Evolutionary conservation across 2,797 vertebrate species (phyloP).

Genomic region (Dallia pectoralis): DNA sequence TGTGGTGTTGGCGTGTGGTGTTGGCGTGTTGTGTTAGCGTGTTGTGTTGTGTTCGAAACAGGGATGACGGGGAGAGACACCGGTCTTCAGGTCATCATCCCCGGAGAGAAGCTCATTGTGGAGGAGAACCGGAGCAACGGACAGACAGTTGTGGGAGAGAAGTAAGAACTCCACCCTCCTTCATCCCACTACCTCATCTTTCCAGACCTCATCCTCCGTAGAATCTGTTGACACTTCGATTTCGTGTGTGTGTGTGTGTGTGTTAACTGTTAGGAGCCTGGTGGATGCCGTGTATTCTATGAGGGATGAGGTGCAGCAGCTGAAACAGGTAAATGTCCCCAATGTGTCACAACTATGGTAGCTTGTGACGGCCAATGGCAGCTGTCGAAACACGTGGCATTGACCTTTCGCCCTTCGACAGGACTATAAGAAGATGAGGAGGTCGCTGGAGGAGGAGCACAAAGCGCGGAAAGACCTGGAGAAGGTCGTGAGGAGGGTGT

Average conservation of each 20-base stretch:
- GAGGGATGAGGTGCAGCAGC: constrained; percentile 95
- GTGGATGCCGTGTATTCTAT: constrained; percentile 97
- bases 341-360: not conserved
- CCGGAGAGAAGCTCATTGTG: constrained; percentile 90
- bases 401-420: constrained; percentile 48
- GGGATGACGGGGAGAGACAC: constrained; percentile 84
- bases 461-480: constrained; percentile 93
- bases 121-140: constrained; percentile 95
- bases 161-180: constrained; percentile 77
- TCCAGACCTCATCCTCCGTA: not conserved
- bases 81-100: constrained; percentile 90
- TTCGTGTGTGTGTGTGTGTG: not conserved
- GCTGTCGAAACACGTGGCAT: not conserved
- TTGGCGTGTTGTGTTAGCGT: not conserved
- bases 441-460: constrained; percentile 94
- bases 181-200: not conserved
- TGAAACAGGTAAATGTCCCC: constrained; percentile 84
- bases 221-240: not conserved
- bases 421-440: constrained; percentile 99
- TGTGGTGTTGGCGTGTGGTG: not conserved
- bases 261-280: constrained; percentile 87
- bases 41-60: constrained; percentile 68
- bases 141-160: constrained; percentile 92
- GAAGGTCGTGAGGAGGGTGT: constrained; percentile 89
- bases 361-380: not conserved